These are phyloP conservation scores for Semicossyphus pulcher DNA, from an alignment of 2,113 vertebrate species.

Conservation along the genomic window DNA sequence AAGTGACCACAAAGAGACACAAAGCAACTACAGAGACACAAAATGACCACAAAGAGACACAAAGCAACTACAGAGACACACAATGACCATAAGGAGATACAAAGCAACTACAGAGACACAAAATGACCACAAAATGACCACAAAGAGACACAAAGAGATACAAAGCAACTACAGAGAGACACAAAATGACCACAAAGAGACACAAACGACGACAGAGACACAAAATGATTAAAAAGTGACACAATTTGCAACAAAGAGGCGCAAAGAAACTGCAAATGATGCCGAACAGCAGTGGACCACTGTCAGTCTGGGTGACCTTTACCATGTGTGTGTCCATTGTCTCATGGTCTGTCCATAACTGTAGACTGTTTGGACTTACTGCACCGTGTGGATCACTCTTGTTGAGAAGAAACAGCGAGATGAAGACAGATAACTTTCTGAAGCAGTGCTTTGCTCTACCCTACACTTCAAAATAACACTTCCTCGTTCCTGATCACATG, in stretches of 20 bases:
- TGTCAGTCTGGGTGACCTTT: not conserved
- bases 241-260: not conserved
- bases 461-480: not conserved
- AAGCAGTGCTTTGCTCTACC: too few species aligned
- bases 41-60: too few species aligned
- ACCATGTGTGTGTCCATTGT: not conserved
- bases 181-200: not conserved
- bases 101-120: too few species aligned
- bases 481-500: not conserved
- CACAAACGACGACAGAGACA: not conserved
- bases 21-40: too few species aligned
- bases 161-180: not conserved
- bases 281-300: too few species aligned
- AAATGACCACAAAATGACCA: too few species aligned
- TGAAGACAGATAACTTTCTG: too few species aligned
- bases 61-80: too few species aligned
- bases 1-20: too few species aligned
- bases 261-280: not conserved
- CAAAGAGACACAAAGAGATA: not conserved
- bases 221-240: not conserved
- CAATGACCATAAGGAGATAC: too few species aligned
- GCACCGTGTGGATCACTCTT: too few species aligned
- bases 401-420: too few species aligned
- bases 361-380: not conserved
- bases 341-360: not conserved